Evolutionary conservation across 2,797 vertebrate genomes (phyloP), one percentile per base, ranked within the genome.

Genomic region (Balearica regulorum): DNA sequence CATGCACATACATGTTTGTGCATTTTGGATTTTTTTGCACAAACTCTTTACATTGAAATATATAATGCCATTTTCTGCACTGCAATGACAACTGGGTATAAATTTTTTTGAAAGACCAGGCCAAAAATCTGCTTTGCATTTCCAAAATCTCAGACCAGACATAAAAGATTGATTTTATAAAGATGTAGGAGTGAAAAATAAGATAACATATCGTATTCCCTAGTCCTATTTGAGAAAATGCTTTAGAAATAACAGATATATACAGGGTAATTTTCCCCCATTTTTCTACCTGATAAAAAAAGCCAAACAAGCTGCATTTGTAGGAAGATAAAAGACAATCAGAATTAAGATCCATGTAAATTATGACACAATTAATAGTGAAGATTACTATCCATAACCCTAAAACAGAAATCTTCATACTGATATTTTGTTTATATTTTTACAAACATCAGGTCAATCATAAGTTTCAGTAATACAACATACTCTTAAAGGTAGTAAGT

Each of bases 261-360:
- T 39, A 64, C 9, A 48, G 9, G 0, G 0, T 25, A 65, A 54
- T 49, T 51, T 39, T 5, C 4, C n/a, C 20, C 3, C 35, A 41
- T 43, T 80, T 55, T 91, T 76, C 58, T 57, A 64, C 8, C 24
- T 43, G 41, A 55, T 75, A 49, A 83, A 87, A 87, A 46, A 81
- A 53, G n/a, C 6, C 46, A 25, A 87, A 68, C 9, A 61, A 57
- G 19, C 7, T 73, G 33, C 15, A 77, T 62, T 65, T 53, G 8
- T 31, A 70, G 19, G 28, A 83, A 65, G n/a, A 71, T 3, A 60
- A 68, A 53, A 79, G 11, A 21, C 48, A 62, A 61, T 11, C 7
- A 28, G 37, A 81, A 65, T 43, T 43, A 65, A 69, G 33, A 85
- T 29, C n/a, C 33, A 46, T 58, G 33, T 28, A 82, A 81, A 84